These are phyloP conservation scores for Epinotia brunnichana DNA, from an alignment of 2,888 invertebrate genomes.

Conservation along the genomic window DNA sequence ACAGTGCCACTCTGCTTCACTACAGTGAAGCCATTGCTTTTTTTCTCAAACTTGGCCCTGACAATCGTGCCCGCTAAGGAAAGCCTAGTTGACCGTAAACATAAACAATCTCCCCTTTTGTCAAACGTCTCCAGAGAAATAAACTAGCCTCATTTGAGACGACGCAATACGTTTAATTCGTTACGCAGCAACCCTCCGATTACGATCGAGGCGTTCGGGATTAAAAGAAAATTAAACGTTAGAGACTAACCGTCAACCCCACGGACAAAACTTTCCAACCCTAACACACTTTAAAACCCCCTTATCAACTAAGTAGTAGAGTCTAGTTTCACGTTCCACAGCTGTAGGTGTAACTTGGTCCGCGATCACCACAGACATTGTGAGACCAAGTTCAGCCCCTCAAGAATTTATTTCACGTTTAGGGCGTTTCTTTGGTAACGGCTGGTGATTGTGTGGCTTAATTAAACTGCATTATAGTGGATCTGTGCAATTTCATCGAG, in stretches of 20 bases:
- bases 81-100: slow-evolving; percentile 57
- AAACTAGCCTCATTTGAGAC: slow-evolving; percentile 81
- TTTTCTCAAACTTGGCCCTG: no score
- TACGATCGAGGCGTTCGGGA: slow-evolving; percentile 78
- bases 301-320: slow-evolving; percentile 50
- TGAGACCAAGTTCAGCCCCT: slow-evolving; percentile 70
- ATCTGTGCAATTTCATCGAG: slow-evolving; percentile 65
- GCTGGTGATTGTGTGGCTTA: slow-evolving; percentile 78
- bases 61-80: no score
- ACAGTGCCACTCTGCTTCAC: no score
- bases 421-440: slow-evolving; percentile 80
- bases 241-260: slow-evolving; percentile 74
- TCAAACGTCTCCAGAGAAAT: slow-evolving; percentile 72
- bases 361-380: slow-evolving; percentile 66
- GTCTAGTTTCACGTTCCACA: slow-evolving; percentile 46
- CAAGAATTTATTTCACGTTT: slow-evolving; percentile 79
- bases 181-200: slow-evolving; percentile 78
- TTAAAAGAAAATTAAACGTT: slow-evolving; percentile 83
- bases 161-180: slow-evolving; percentile 82
- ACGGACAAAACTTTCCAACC: slow-evolving; percentile 55
- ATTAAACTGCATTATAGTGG: slow-evolving; percentile 77
- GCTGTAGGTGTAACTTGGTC: slow-evolving; percentile 48
- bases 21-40: no score
- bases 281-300: slow-evolving; percentile 9
- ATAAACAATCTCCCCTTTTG: slow-evolving; percentile 65